Evolutionary conservation across 2,113 vertebrate genomes (phyloP), one percentile per base, ranked within the genome.

Genomic region (Takifugu flavidus): DNA sequence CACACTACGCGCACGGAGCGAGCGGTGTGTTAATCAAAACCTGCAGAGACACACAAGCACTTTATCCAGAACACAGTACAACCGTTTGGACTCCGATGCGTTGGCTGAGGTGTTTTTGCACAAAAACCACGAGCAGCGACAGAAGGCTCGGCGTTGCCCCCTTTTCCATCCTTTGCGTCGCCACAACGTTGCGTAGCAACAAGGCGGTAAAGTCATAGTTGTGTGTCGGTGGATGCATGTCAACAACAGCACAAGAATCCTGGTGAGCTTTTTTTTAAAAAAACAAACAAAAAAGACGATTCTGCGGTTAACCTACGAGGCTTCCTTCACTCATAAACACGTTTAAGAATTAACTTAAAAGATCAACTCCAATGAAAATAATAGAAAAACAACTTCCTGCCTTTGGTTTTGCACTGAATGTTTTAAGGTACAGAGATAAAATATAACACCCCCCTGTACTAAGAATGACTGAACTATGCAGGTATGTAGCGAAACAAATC

Each of bases 11-110:
- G 25, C 54, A 60, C 34, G 34, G 34, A 39, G 34, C 34, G 34
- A 39, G 34, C 34, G 34, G 34, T 39, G 45, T 59, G 51, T 60
- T 71, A 42, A 39, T 11, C 34, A 15, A 46, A 65, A 28, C 28
- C 15, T 64, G 66, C 59, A 26, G 52, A 69, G 14, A 67, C 59
- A 72, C 57, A 62, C 56, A 72, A 67, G 75, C 77, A 82, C 80
- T 80, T 81, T 76, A 79, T 75, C 53, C 10, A 25, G 20, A 49
- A 74, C 60, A 69, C 20, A 13, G 25, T 51, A 57, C 31, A 60
- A 53, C 29, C 7, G 15, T 49, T 49, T 6, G 7, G 10, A 49
- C 7, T 25, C n/a, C 2, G 20, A 11, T 10, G 34, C 14, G 44
- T 15, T 3, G 14, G 12, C 14, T 49, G 7, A 20, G 47, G 20